These are phyloP conservation scores for Echinometra lucunter DNA, from an alignment of 53 echinoderm and acorn worm genomes.

Conservation along the genomic window DNA sequence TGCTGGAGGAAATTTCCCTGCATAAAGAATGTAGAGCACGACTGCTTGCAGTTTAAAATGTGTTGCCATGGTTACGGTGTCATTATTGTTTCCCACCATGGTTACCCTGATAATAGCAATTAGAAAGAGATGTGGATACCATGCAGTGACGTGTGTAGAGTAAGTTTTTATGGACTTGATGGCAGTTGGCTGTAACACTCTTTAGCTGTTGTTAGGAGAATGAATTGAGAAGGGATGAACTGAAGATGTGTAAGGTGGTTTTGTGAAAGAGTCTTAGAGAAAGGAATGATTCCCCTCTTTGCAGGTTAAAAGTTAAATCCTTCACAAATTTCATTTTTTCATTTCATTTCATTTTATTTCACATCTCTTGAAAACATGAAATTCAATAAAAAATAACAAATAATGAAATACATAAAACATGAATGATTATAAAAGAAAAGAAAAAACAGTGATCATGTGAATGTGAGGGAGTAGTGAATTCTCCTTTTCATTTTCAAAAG, in stretches of 20 bases:
- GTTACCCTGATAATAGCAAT: slow-evolving; percentile 3
- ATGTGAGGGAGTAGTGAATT: too few species aligned
- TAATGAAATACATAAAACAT: too few species aligned
- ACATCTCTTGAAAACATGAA: too few species aligned
- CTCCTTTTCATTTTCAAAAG: background rate
- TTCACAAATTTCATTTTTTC: background rate
- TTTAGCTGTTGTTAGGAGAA: background rate
- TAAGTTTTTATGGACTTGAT: background rate
- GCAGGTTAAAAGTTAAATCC: background rate
- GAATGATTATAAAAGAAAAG: too few species aligned
- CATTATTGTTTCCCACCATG: slow-evolving; percentile 14
- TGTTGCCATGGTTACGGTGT: slow-evolving; percentile 27
- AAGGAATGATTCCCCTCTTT: background rate
- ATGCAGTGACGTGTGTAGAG: slow-evolving; percentile 1
- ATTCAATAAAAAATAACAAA: too few species aligned
- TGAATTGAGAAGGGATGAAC: background rate
- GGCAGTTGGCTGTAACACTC: background rate
- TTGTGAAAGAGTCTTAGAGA: background rate
- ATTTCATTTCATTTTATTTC: too few species aligned
- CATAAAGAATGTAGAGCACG: background rate
- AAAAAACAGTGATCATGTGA: too few species aligned
- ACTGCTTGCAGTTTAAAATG: background rate
- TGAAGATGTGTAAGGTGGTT: background rate
- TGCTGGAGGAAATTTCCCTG: background rate
- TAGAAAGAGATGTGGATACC: background rate